Evolutionary conservation across 2,797 vertebrate species (phyloP).

Genomic region (Anabacerthia variegaticeps): DNA sequence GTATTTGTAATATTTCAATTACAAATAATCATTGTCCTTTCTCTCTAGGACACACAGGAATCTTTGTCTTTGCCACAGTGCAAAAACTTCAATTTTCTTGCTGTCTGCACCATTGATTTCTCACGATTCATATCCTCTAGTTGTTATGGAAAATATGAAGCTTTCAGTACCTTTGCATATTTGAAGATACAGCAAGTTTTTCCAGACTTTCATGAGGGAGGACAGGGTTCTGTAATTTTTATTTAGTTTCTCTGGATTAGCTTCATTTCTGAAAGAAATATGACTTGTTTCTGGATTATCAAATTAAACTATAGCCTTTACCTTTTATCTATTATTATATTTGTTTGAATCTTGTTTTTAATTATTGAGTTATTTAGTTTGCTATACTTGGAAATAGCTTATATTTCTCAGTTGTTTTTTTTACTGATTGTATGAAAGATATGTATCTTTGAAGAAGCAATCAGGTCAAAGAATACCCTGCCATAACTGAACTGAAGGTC

Average conservation of each 20-base stretch:
- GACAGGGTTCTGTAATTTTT: neutral
- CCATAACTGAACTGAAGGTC: neutral
- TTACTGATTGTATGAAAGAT: neutral
- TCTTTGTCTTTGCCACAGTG: constrained; percentile 1
- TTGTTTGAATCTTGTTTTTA: neutral
- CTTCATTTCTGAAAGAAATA: neutral
- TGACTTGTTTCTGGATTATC: neutral
- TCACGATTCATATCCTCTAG: neutral
- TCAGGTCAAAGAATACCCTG: neutral
- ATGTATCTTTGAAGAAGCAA: neutral
- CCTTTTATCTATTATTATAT: neutral
- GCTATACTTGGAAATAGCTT: neutral
- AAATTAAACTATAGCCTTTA: neutral
- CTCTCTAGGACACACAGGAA: neutral
- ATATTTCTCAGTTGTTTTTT: neutral
- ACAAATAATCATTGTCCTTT: neutral
- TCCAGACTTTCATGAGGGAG: neutral
- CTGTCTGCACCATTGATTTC: constrained; percentile 33
- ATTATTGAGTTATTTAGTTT: neutral
- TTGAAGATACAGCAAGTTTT: neutral
- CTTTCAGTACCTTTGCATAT: neutral
- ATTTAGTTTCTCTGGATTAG: neutral
- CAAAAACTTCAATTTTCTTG: constrained; percentile 38
- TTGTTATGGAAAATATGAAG: neutral
- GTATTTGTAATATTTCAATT: neutral